Base-by-base conservation (phyloP, 2,888 invertebrate species). In the Chrysodeixis includens region DNA sequence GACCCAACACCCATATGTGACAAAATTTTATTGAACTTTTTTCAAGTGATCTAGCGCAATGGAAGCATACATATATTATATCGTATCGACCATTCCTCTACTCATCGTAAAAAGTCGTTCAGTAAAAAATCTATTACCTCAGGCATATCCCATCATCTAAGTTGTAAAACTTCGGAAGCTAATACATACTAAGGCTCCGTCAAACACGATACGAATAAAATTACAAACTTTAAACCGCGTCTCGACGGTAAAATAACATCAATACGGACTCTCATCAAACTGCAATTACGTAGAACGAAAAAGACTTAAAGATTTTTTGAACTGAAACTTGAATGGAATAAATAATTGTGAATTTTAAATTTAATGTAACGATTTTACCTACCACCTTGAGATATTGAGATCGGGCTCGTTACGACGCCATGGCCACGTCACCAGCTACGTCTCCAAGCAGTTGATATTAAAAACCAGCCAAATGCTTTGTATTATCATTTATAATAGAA, bases 201-300 rank as follows among this genome's bases (percentile, higher is more conserved):
- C n/a, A 32, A 26, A 30, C 40, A 44, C 32, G 30, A 59, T 35
- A 14, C 49, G 22, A 53, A 55, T 32, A 55, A n/a, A 32, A 65
- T 74, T 59, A 70, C 71, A 8, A 18, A 46, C 53, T 72, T 73
- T 20, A 46, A 51, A 54, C 60, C 35, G 14, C 3, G 26, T 59
- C 59, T 51, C 16, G 44, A 65, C 22, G 30, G 30, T 53, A 35
- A 30, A 40, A 52, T 59, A 30, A 60, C 65, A 71, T 66, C 53
- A 69, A 66, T 72, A 55, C n/a, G 30, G 56, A 52, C 30, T 59
- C 55, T 7, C 44, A 76, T 76, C 32, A 74, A 78, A 80, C 66
- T 66, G 62, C 74, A 64, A 78, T 76, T 78, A 79, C 30, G 51
- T 57, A 64, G 16, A 18, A 35, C 12, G 35, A 10, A 5, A 1